Evolutionary conservation across 2,797 vertebrate species (phyloP), one percentile per base, ranked within the genome.

Genomic region (Otus scops): DNA sequence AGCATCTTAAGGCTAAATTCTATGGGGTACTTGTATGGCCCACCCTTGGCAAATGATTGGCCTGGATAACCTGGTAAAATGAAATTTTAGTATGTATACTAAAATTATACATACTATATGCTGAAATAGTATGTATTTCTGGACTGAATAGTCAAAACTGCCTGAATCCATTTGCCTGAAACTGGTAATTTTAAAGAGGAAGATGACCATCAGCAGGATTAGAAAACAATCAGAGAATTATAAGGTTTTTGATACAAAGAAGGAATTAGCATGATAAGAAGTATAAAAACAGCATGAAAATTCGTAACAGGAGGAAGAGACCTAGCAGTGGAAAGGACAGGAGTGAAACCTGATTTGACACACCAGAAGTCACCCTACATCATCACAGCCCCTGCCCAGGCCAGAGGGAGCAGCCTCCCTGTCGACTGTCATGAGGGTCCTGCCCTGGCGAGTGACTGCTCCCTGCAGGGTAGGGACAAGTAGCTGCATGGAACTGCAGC

Each of bases 381-480:
- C 15, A 51, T 23, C 26, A 27, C 10, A 54, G 43, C 13, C 3
- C 21, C 7, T 51, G 19, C 27, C 23, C 53, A 36, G 32, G 27
- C n/a, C 57, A 53, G 56, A 23, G 10, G 27, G 24, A 61, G 17
- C 47, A 59, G 9, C 7, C 5, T 54, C 13, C 8, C 30, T 67
- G 15, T 11, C 28, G 2, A 3, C 15, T 21, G 39, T 19, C 3
- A 1, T 19, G 20, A 22, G n/a, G 3, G 11, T 41, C 64, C 54
- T 51, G 39, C 26, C 22, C 54, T 2, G 2, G 34, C 2, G 6
- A 34, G 36, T 8, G 32, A 24, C 6, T 67, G 24, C 13, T 85
- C 20, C 60, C 6, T 1, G 1, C 0, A 0, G 11, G 5, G 3
- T 3, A 13, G 23, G 36, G 27, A 22, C 13, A 51, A 64, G 20